A percentile compares a stretch with the other conserved stretches of the same genome.
Evolutionary conservation across 2,888 invertebrate species (phyloP).

Genomic region (Pimpla rufipes): DNA sequence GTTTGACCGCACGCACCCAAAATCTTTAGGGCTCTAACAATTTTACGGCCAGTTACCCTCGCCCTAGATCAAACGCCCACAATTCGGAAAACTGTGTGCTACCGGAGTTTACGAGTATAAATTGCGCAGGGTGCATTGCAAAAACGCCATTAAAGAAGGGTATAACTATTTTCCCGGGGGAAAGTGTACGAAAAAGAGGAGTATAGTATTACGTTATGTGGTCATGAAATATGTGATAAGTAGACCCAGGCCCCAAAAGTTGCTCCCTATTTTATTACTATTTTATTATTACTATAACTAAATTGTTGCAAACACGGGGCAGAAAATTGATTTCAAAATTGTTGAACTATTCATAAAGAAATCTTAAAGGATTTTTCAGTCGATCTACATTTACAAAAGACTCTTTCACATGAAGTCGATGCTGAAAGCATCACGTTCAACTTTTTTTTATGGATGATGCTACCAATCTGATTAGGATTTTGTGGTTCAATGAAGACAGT

Average conservation of each 20-base stretch:
- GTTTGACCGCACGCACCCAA: background rate
- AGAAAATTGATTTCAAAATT: background rate
- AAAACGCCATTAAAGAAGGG: background rate
- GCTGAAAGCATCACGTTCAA: background rate
- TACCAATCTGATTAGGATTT: background rate
- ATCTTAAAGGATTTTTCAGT: too few species aligned
- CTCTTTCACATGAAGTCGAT: too few species aligned
- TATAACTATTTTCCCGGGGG: too few species aligned
- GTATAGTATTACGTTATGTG: background rate
- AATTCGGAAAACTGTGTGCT: slow-evolving; percentile 19
- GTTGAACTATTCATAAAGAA: background rate
- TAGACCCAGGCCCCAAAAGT: too few species aligned
- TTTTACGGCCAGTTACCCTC: slow-evolving; percentile 36
- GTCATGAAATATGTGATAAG: background rate
- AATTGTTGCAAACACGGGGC: background rate
- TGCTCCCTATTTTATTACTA: too few species aligned
- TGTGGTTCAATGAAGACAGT: background rate
- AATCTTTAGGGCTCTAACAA: slow-evolving; percentile 7
- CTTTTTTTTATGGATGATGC: background rate
- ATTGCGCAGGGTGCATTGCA: slow-evolving; percentile 4
- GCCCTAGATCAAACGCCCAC: background rate
- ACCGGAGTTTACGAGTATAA: slow-evolving; percentile 1
- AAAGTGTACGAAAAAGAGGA: background rate
- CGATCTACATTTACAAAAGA: too few species aligned
- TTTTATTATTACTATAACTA: too few species aligned